Conservation (phyloP, 2,888 invertebrate species). For the Drosophila barbarae region DNA sequence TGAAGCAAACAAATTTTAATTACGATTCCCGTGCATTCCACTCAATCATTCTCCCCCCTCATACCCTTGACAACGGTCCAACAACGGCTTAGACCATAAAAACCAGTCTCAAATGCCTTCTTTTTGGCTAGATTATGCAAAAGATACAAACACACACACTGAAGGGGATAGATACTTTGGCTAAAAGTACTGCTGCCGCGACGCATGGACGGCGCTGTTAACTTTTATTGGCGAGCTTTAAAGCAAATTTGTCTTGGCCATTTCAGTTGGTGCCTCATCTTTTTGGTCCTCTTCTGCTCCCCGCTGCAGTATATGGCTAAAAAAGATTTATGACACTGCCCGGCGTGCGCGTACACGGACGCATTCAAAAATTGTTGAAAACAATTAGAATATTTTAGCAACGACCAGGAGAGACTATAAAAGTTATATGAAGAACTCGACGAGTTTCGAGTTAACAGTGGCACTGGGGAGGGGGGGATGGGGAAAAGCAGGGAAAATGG, state of each 20-base stretch:
- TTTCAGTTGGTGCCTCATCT: conserved; percentile 57
- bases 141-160: conserved; percentile 21
- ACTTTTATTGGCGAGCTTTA: conserved; percentile 75
- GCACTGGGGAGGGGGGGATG: neutral
- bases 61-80: conserved; percentile 21
- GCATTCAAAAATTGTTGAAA: conserved; percentile 73
- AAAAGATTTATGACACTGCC: conserved; percentile 66
- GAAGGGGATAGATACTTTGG: conserved; percentile 20
- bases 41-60: conserved; percentile 33
- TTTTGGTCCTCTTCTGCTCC: conserved; percentile 35
- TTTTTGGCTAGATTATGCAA: conserved; percentile 43
- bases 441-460: conserved; percentile 35
- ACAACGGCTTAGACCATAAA: conserved; percentile 19
- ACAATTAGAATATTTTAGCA: conserved; percentile 74
- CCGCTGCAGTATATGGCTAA: conserved; percentile 37
- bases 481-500: conserved; percentile 26
- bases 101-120: conserved; percentile 43
- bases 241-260: conserved; percentile 71
- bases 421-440: conserved; percentile 62
- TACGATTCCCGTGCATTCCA: conserved; percentile 39
- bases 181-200: conserved; percentile 1
- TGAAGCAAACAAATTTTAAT: conserved; percentile 43
- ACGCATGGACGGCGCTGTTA: conserved; percentile 53
- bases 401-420: conserved; percentile 64
- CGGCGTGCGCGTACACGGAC: conserved; percentile 55